Evolutionary conservation across 23 tunicate genomes (phyloP).

Genomic region (Trididemnum nubilum): DNA sequence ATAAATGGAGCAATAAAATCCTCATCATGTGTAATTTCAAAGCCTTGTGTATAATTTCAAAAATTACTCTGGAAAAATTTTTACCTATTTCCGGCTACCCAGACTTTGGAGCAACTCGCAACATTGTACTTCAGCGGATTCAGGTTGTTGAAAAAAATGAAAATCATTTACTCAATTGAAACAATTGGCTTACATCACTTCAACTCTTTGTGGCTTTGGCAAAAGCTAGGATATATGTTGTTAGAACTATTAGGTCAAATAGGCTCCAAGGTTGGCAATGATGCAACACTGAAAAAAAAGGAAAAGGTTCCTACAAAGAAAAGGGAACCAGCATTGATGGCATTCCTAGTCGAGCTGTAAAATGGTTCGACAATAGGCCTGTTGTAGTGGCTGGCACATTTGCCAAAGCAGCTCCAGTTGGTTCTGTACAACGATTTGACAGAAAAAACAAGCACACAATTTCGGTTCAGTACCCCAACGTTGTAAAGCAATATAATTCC

Average conservation of each 20-base stretch:
- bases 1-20: neutral
- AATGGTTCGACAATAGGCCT: slow-evolving; percentile 17
- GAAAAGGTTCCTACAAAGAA: neutral
- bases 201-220: neutral
- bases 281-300: neutral
- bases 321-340: neutral
- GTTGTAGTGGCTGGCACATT: slow-evolving; percentile 21
- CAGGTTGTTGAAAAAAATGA: neutral
- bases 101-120: neutral
- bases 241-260: neutral
- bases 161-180: neutral
- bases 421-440: neutral
- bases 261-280: neutral
- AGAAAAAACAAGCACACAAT: slow-evolving; percentile 5
- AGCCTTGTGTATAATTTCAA: neutral
- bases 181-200: neutral
- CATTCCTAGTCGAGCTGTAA: neutral
- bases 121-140: neutral
- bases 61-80: neutral
- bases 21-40: neutral
- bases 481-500: neutral
- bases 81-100: neutral
- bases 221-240: neutral
- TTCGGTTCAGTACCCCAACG: neutral
- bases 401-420: neutral